Evolutionary conservation across 2,888 invertebrate genomes (phyloP).

Genomic region (Sinopyrophorus schimmeli): DNA sequence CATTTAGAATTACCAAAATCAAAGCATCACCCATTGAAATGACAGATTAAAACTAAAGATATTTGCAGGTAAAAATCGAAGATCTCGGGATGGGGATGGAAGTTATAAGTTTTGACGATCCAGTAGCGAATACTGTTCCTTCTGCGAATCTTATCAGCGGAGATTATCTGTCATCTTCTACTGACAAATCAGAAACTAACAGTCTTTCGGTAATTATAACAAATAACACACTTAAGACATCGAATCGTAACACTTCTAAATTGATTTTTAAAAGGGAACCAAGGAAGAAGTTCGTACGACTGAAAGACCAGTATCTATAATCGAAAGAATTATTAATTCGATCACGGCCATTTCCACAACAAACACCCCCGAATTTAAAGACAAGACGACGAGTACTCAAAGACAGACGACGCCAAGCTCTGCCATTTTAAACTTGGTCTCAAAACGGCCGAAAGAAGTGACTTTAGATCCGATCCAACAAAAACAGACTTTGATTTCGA

Average conservation of each 20-base stretch:
- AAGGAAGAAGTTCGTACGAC: slow-evolving; percentile 38
- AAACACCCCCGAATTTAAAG: slow-evolving; percentile 34
- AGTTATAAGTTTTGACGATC: slow-evolving; percentile 54
- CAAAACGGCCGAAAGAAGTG: slow-evolving; percentile 46
- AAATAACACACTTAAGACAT: slow-evolving; percentile 2
- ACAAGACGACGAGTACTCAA: slow-evolving; percentile 32
- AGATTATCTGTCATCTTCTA: slow-evolving; percentile 45
- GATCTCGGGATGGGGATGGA: slow-evolving; percentile 44
- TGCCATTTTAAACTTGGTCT: slow-evolving; percentile 52
- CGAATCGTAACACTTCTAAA: too few relatives aligned
- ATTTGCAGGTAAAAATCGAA: slow-evolving; percentile 29
- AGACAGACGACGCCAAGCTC: slow-evolving; percentile 43
- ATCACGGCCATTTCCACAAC: slow-evolving; percentile 52
- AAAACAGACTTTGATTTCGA: slow-evolving; percentile 30
- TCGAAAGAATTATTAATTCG: slow-evolving; percentile 54
- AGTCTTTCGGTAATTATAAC: slow-evolving; percentile 29
- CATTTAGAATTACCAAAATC: neutral
- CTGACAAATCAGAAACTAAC: slow-evolving; percentile 34
- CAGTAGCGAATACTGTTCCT: slow-evolving; percentile 49
- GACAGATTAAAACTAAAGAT: slow-evolving; percentile 18
- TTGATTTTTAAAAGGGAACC: slow-evolving; percentile 31
- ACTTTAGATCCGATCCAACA: slow-evolving; percentile 31
- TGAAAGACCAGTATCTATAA: slow-evolving; percentile 50
- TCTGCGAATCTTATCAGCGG: slow-evolving; percentile 53
- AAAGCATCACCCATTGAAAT: slow-evolving; percentile 1